phyloP scores from a whole-genome alignment of 2,888 invertebrate genomes.

The Taphrorychus bicolor region DNA sequence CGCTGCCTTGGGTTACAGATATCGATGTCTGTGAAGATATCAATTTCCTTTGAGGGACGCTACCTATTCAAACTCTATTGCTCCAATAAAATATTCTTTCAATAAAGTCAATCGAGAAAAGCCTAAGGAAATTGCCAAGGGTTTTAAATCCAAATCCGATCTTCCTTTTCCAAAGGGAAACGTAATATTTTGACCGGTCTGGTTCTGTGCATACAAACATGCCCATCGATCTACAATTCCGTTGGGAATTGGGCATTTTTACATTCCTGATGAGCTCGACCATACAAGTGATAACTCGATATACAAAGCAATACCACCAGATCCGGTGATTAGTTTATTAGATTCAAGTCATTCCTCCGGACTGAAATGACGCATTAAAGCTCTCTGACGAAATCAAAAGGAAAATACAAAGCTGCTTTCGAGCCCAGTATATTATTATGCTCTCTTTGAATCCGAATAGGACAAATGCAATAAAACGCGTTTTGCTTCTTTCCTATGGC shows the following conservation, averaged over 20 bases:
- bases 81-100: slow-evolving; percentile 23
- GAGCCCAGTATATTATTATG: no score
- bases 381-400: not conserved
- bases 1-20: not conserved
- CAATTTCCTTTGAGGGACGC: not conserved
- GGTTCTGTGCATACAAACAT: slow-evolving; percentile 30
- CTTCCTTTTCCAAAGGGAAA: slow-evolving; percentile 27
- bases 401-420: not conserved
- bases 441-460: not conserved
- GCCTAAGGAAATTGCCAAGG: slow-evolving; percentile 32
- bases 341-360: not conserved
- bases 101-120: slow-evolving; percentile 27
- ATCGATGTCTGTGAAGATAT: not conserved
- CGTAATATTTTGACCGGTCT: slow-evolving; percentile 34
- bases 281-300: slow-evolving; percentile 1
- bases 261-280: slow-evolving; percentile 5
- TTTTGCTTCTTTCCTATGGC: slow-evolving; percentile 6
- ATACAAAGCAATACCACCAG: not conserved
- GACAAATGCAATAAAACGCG: slow-evolving; percentile 15
- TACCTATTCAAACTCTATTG: slow-evolving; percentile 1
- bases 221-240: slow-evolving; percentile 31
- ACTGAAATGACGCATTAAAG: not conserved
- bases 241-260: slow-evolving; percentile 11
- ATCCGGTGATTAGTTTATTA: not conserved
- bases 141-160: slow-evolving; percentile 32